Evolutionary conservation across 2,113 vertebrate genomes (phyloP), one percentile per base, ranked within the genome.

Genomic region (Toxotes chatareus): DNA sequence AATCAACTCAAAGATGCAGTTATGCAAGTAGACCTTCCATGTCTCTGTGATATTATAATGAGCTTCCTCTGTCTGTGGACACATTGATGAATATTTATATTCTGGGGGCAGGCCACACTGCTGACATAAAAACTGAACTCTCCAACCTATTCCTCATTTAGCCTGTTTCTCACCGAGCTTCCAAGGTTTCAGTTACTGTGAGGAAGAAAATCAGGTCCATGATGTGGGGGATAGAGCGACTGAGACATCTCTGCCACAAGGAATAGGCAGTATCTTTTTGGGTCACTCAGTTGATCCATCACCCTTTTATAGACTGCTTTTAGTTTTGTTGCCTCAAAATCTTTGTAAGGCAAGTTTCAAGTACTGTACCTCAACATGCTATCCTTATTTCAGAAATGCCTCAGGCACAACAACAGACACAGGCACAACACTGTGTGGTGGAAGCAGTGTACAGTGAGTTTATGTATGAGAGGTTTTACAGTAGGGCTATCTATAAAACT

Each of bases 1-100:
- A 79, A 67, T 76, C 11, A 74, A 31, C 47, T 81, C 27, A 49
- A 65, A 70, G 38, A 80, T 65, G 49, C 47, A 64, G 53, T 73
- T 60, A 53, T 66, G 42, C 46, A 61, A 51, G 64, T 61, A 56
- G 27, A 83, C 56, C 64, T 40, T 74, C 32, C 16, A 68, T 2
- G 7, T 73, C 11, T 82, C 62, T 83, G 44, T 61, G 56, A 73
- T 85, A 63, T 79, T 74, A 46, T 82, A 82, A 86, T 88, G 64
- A 89, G 63, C 72, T 76, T 73, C 63, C 9, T 67, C 55, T 63
- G 66, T 86, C 72, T 82, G 49, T 85, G 44, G 72, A 83, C 31
- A 36, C 21, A 42, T 3, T 78, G 10, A 86, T 83, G 57, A 85
- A 86, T 79, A 87, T 80, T 79, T 64, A 76, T 79, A 31, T 14